Evolutionary conservation across 2,113 vertebrate genomes (phyloP), one percentile per base, ranked within the genome.

Genomic region (Oreotrochilus melanogaster): DNA sequence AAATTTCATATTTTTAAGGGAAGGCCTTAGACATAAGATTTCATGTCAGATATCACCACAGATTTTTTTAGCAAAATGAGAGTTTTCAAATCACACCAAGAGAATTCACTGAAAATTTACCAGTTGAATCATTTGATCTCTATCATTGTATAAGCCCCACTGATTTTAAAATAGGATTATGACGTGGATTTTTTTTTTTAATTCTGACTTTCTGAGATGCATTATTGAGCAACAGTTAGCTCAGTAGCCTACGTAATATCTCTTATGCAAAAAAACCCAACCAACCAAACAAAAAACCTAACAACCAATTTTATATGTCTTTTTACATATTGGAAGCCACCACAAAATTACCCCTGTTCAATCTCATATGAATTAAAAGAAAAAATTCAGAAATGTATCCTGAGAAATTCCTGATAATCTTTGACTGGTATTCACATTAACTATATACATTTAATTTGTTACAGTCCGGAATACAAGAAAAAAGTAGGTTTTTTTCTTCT

Each of bases 401-500:
- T 37, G 11, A 92, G 56, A 47, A 58, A 88, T 6, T 10, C 13
- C 30, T 78, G 35, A 42, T 78, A 58, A 47, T 70, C 33, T 50
- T 60, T 73, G 42, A 33, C 28, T 47, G 9, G 39, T 0, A 3
- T n/a, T 76, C 43, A 72, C 3, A 83, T 89, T 89, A 67, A 58
- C 14, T 53, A 9, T 6, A 4, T 16, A 10, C 53, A 66, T 48
- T 83, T 14, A 3, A 23, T 37, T 66, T 58, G 3, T 18, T 48
- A 39, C 7, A 51, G 25, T 60, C 14, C 22, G 17, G 23, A 62
- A 65, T 76, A 51, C 9, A 45, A 50, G 3, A 27, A 37, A 9
- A 50, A 27, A 53, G 7, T 1, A 58, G 3, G 2, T 0, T 27
- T 51, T 82, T 82, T 62, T 1, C 28, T 22, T 45, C 13, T 67